A percentile compares a stretch with the other conserved stretches of the same genome.
These are phyloP conservation scores for Coleophora deauratella DNA, from an alignment of 2,888 invertebrate species.

Conservation along the genomic window DNA sequence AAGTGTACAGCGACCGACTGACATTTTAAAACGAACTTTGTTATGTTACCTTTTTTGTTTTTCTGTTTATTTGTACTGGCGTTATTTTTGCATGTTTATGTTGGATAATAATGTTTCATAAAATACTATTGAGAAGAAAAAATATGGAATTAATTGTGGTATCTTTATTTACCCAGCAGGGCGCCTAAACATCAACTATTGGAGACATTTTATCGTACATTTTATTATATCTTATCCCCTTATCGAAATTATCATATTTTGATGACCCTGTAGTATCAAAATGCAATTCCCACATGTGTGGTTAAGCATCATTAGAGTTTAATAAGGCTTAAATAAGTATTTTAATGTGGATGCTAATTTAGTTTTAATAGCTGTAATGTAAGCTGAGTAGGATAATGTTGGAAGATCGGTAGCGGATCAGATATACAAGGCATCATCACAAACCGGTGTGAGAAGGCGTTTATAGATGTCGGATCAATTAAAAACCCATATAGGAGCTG, in stretches of 20 bases:
- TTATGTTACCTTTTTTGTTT: conserved; percentile 16
- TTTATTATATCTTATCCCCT: no score
- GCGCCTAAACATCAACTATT: neutral
- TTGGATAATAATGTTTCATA: conserved; percentile 1
- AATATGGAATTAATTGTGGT: conserved; percentile 22
- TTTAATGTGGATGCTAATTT: neutral
- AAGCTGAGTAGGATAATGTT: no score
- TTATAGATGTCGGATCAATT: no score
- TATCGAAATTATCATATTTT: conserved; percentile 2
- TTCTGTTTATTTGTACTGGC: conserved; percentile 9
- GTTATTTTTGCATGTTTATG: conserved; percentile 10
- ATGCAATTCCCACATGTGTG: neutral
- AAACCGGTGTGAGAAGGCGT: no score
- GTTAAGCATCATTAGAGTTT: no score
- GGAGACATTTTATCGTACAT: no score
- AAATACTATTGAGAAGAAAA: conserved; percentile 3
- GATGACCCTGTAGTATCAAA: neutral
- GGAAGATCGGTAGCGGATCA: no score
- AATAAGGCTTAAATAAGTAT: neutral
- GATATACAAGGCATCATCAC: no score
- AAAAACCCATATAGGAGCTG: no score
- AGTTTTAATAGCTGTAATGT: conserved; percentile 2
- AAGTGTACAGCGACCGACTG: conserved; percentile 29
- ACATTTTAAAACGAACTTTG: conserved; percentile 36
- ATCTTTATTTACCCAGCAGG: conserved; percentile 30